Evolutionary conservation across 2,797 vertebrate species (phyloP).

Genomic region (Astyanax mexicanus): DNA sequence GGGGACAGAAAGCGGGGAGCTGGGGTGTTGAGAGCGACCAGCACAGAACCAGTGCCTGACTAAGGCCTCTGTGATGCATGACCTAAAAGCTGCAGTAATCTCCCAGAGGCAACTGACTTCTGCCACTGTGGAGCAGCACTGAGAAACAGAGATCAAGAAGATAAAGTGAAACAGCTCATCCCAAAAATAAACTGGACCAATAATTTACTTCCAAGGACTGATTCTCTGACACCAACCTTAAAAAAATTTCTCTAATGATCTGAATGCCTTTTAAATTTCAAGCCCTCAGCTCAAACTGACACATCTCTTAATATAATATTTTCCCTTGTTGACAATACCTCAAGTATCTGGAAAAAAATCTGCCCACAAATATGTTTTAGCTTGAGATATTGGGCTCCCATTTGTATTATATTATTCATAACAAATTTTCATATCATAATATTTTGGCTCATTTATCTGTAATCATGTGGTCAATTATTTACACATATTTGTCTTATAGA

Average conservation of each 20-base stretch:
- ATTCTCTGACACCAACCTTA: not conserved
- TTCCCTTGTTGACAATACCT: not conserved
- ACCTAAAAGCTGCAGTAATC: constrained; percentile 36
- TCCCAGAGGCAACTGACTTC: constrained; percentile 14
- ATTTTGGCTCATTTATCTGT: too few relatives aligned
- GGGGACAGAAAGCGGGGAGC: constrained; percentile 37
- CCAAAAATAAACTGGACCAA: not conserved
- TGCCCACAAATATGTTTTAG: not conserved
- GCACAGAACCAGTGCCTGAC: constrained; percentile 7
- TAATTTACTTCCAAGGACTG: not conserved
- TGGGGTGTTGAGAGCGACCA: constrained; percentile 31
- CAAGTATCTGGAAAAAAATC: too few relatives aligned
- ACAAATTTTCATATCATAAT: too few relatives aligned
- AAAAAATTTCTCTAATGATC: constrained; percentile 16
- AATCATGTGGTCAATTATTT: too few relatives aligned
- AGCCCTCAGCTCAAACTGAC: not conserved
- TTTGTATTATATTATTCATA: too few relatives aligned
- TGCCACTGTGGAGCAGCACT: constrained; percentile 1
- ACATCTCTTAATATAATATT: not conserved
- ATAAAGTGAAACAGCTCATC: not conserved
- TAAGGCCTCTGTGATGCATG: constrained; percentile 38
- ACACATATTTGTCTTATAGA: too few relatives aligned
- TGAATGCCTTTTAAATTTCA: not conserved
- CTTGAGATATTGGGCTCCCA: too few relatives aligned
- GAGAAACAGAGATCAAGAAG: constrained; percentile 6